phyloP scores from a whole-genome alignment of 1,140 invertebrate genomes.

The Brachionus sp. region DNA sequence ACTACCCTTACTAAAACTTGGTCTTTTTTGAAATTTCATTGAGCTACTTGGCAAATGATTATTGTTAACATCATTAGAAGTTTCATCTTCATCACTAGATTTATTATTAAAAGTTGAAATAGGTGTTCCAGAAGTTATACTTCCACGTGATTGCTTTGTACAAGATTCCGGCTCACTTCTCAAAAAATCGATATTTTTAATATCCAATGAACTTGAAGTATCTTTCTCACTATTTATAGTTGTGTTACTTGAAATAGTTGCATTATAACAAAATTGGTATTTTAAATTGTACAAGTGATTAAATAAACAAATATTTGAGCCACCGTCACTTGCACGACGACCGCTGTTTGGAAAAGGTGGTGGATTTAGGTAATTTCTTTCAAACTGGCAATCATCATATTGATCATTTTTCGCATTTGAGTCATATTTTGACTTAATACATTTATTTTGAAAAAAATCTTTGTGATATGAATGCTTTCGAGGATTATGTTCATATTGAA shows the following conservation, averaged over 20 bases:
- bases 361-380: not conserved
- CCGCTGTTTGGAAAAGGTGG: not conserved
- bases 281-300: conserved; percentile 28
- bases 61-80: not conserved
- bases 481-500: not conserved
- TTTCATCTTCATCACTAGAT: conserved; percentile 34
- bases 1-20: conserved; percentile 32
- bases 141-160: not conserved
- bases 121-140: not conserved
- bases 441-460: conserved; percentile 22
- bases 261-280: conserved; percentile 20
- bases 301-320: conserved; percentile 12
- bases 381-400: not conserved
- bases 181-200: not conserved
- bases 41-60: conserved; percentile 9
- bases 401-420: not conserved
- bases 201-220: not conserved
- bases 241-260: conserved; percentile 5
- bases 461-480: not conserved
- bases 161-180: not conserved
- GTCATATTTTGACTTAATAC: not conserved
- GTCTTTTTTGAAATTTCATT: conserved; percentile 25
- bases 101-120: not conserved
- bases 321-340: conserved; percentile 5
- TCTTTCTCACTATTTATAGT: not conserved